Percentiles rank a stretch among this genome's conserved stretches.
These are phyloP conservation scores for Tiaroga cobitis DNA, from an alignment of 2,797 vertebrate species.

Conservation along the genomic window DNA sequence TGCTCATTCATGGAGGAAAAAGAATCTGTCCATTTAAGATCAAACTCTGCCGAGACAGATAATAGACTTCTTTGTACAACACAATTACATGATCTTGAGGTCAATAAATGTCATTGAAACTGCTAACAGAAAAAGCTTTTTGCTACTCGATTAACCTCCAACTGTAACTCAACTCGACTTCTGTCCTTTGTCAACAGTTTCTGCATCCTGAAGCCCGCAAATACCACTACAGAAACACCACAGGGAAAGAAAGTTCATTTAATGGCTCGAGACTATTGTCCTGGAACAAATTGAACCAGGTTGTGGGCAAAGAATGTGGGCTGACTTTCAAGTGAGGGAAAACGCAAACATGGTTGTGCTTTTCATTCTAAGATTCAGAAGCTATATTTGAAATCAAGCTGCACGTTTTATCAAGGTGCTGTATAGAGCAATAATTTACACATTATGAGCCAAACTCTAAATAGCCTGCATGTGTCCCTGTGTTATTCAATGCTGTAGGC, in stretches of 20 bases:
- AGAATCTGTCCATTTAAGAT: not conserved
- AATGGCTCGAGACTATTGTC: slow-evolving; percentile 91
- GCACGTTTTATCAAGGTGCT: not conserved
- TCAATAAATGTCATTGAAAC: not conserved
- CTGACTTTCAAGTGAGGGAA: slow-evolving; percentile 29
- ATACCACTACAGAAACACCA: slow-evolving; percentile 83
- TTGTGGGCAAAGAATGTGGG: slow-evolving; percentile 28
- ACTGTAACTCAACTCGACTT: slow-evolving; percentile 53
- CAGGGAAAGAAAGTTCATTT: slow-evolving; percentile 80
- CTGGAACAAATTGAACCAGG: slow-evolving; percentile 89
- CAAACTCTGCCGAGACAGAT: not conserved
- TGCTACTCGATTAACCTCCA: slow-evolving; percentile 52
- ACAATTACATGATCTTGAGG: slow-evolving; percentile 3
- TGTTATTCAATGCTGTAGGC: not conserved
- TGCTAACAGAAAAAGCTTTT: not conserved
- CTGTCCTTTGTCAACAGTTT: slow-evolving; percentile 62
- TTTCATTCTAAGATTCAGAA: not conserved
- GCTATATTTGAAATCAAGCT: not conserved
- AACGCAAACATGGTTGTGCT: slow-evolving; percentile 61
- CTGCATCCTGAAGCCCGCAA: slow-evolving; percentile 45
- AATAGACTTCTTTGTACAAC: not conserved
- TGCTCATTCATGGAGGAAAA: not conserved
- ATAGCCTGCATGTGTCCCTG: not conserved
- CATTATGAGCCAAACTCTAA: not conserved
- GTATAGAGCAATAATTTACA: not conserved